A percentile compares a stretch with the other conserved stretches of the same genome.
These are phyloP conservation scores for rat (Rattus norvegicus) DNA, from an alignment of 2,113 vertebrate species.

Conservation along the genomic window DNA sequence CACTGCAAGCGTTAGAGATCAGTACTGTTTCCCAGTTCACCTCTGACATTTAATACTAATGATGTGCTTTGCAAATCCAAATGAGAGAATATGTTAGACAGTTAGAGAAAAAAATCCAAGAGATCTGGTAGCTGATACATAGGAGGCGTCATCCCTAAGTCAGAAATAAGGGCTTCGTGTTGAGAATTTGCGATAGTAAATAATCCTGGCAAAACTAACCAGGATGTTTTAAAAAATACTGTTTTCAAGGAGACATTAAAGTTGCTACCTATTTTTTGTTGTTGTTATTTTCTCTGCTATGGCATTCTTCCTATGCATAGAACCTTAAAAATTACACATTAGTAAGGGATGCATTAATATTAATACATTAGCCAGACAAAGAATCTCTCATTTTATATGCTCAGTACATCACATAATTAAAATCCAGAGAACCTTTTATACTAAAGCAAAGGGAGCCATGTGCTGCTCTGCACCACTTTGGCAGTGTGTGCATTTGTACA, in stretches of 20 bases:
- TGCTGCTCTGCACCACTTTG: background rate
- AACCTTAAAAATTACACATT: background rate
- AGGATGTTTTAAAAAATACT: background rate
- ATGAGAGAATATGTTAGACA: constrained; percentile 64
- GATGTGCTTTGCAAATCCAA: constrained; percentile 73
- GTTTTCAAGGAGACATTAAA: constrained; percentile 35
- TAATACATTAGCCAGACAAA: constrained; percentile 63
- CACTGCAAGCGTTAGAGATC: constrained; percentile 50
- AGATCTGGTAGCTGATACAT: background rate
- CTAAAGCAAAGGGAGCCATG: constrained; percentile 19
- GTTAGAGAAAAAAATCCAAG: constrained; percentile 8
- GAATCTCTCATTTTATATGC: constrained; percentile 10
- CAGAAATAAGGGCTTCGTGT: constrained; percentile 23
- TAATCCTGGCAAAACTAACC: constrained; percentile 56
- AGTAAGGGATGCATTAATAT: constrained; percentile 16
- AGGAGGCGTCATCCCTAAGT: constrained; percentile 47
- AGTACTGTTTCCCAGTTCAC: constrained; percentile 64
- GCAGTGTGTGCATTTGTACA: background rate
- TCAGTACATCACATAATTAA: constrained; percentile 26
- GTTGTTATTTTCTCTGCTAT: constrained; percentile 12
- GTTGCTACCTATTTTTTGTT: background rate
- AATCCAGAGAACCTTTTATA: constrained; percentile 53
- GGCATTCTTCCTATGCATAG: background rate
- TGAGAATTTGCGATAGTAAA: constrained; percentile 18
- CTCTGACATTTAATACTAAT: constrained; percentile 73